Percentiles rank a stretch among this genome's conserved stretches.
phyloP scores from a whole-genome alignment of 1,140 invertebrate species.

The Nephila pilipes region DNA sequence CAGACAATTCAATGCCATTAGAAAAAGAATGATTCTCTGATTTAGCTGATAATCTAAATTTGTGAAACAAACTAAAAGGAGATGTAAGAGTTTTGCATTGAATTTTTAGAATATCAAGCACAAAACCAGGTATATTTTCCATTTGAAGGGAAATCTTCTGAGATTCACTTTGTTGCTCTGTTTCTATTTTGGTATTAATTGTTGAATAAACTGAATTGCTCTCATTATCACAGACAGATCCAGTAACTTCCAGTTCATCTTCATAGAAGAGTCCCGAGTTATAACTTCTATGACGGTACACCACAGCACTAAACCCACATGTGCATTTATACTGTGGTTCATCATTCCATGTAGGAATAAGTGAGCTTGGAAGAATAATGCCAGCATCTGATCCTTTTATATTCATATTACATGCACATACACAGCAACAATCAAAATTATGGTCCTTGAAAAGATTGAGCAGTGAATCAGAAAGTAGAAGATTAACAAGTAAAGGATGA shows the following conservation, averaged over 20 bases:
- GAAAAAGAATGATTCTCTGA: neutral
- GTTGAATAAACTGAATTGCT: conserved; percentile 48
- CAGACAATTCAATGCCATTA: conserved; percentile 41
- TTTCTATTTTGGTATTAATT: neutral
- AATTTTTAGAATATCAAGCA: conserved; percentile 76
- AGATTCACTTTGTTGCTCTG: conserved; percentile 15
- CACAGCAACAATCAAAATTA: conserved; percentile 98
- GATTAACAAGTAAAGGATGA: conserved; percentile 91
- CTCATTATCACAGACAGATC: conserved; percentile 85
- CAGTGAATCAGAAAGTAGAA: conserved; percentile 93
- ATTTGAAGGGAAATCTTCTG: neutral
- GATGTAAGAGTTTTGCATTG: conserved; percentile 76
- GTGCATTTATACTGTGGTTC: conserved; percentile 91
- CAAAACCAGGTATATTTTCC: conserved; percentile 40
- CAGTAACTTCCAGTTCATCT: conserved; percentile 98
- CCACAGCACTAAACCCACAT: conserved; percentile 97
- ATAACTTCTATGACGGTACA: conserved; percentile 93
- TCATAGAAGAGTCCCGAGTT: conserved; percentile 96
- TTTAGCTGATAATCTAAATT: conserved; percentile 27
- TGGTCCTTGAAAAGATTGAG: conserved; percentile 97
- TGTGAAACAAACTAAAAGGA: conserved; percentile 75
- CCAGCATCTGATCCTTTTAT: conserved; percentile 93
- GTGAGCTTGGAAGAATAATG: conserved; percentile 87
- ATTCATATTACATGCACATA: conserved; percentile 98
- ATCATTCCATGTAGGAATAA: conserved; percentile 82